Evolutionary conservation across 2,888 invertebrate genomes (phyloP), one percentile per base, ranked within the genome.

Genomic region (Nomada goodeniana): DNA sequence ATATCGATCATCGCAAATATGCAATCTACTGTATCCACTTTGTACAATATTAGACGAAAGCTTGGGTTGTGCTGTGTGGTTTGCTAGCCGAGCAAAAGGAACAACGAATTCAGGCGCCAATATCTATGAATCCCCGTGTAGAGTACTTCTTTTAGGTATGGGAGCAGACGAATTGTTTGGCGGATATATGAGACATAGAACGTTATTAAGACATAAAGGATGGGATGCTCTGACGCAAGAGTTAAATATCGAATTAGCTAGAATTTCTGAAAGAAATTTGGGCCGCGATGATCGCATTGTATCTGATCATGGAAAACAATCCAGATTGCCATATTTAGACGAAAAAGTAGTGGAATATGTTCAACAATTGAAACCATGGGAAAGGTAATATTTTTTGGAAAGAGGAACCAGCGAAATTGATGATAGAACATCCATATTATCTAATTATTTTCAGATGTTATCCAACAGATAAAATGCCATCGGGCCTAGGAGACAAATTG

Each of bases 91-190:
- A 90, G 98, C 97, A 4, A 91, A 94, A 83, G 97, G 96, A 67
- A 70, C 79, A n/a, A 70, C 94, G 2, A 85, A 87, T 60, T 88
- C 89, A 3, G 70, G 78, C n/a, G 85, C 88, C n/a, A 87, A 90
- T 15, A 72, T 86, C 4, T 95, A 95, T 82, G 92, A 91, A 76
- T 96, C 97, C 53, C 94, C 96, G 26, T 96, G 96, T 86, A 95
- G 97, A 93, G 96, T 98, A 26, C 94, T 98, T 80, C 93, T 99
- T 86, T 94, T 97, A 88, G 99, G 99, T 52, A 98, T 98, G 95
- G 99, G 99, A 10, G 99, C 99, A 0, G 99, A 99, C 95, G 99
- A 99, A 94, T 95, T 99, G 83, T 97, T 99, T 92, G 99, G 98
- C 67, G 99, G 99, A 2, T 99, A 99, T 92, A 96, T 96, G 52